phyloP scores from a whole-genome alignment of 2,888 invertebrate species.

The Alloplasta piceator region DNA sequence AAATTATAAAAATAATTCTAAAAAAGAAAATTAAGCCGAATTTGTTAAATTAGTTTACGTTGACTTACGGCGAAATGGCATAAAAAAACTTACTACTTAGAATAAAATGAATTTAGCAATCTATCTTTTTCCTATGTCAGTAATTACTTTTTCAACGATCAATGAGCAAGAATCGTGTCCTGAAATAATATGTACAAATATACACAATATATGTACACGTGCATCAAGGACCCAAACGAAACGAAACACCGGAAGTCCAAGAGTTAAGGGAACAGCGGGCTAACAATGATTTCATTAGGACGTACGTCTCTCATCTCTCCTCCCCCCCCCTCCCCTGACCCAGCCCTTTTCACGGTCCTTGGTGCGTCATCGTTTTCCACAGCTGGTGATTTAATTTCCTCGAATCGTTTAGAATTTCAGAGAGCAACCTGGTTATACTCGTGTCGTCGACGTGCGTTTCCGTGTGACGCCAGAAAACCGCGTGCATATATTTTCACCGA shows the following conservation, averaged over 20 bases:
- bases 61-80: no score
- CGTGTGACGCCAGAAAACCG: not conserved
- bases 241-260: slow-evolving; percentile 9
- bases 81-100: no score
- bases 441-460: slow-evolving; percentile 12
- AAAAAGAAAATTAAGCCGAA: no score
- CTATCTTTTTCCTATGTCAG: no score
- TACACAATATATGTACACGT: not conserved
- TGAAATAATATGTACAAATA: not conserved
- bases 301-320: not conserved
- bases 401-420: slow-evolving; percentile 59
- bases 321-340: not conserved
- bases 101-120: no score
- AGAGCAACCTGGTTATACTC: slow-evolving; percentile 10
- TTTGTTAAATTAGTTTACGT: no score
- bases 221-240: slow-evolving; percentile 9
- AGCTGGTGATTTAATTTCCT: slow-evolving; percentile 60
- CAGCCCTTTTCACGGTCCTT: not conserved
- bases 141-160: no score
- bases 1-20: no score
- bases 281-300: slow-evolving; percentile 52
- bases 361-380: slow-evolving; percentile 4
- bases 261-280: slow-evolving; percentile 42
- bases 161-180: not conserved
- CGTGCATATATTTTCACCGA: slow-evolving; percentile 28